Percentiles rank a stretch among this genome's conserved stretches.
Conservation (phyloP, 1,140 invertebrate species). For the Drosophila ogumai region DNA sequence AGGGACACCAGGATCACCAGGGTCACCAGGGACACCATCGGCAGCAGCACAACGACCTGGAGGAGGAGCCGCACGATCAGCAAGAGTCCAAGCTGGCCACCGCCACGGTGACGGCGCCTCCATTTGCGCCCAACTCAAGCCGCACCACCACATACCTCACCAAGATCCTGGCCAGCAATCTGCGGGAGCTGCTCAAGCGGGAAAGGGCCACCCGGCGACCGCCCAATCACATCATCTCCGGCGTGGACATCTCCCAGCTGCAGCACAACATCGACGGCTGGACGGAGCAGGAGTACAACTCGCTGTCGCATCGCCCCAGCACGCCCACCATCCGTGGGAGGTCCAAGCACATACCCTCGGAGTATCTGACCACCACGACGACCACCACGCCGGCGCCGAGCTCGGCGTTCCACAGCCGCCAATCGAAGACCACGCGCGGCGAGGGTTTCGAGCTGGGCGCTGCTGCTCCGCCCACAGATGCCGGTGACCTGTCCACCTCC, state of each 20-base stretch:
- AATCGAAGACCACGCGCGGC: slow-evolving; percentile 73
- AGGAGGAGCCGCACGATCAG: slow-evolving; percentile 76
- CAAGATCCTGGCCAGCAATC: slow-evolving; percentile 82
- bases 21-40: neutral
- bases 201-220: slow-evolving; percentile 68
- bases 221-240: slow-evolving; percentile 85
- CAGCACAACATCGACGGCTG: slow-evolving; percentile 94
- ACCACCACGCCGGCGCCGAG: slow-evolving; percentile 54
- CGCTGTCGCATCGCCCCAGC: slow-evolving; percentile 85
- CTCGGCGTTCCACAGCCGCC: slow-evolving; percentile 54
- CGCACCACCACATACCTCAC: slow-evolving; percentile 72
- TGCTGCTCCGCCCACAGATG: slow-evolving; percentile 68
- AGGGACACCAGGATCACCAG: neutral
- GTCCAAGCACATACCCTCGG: slow-evolving; percentile 91
- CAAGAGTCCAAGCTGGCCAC: slow-evolving; percentile 85
- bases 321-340: slow-evolving; percentile 86
- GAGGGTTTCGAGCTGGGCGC: slow-evolving; percentile 61
- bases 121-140: slow-evolving; percentile 55
- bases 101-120: slow-evolving; percentile 66
- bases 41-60: slow-evolving; percentile 54
- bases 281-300: slow-evolving; percentile 91
- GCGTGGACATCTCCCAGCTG: slow-evolving; percentile 89
- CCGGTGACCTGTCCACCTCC: slow-evolving; percentile 65
- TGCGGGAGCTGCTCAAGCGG: slow-evolving; percentile 70
- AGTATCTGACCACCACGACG: slow-evolving; percentile 89